These are phyloP conservation scores for Gortyna flavago DNA, from an alignment of 2,888 invertebrate genomes.

Conservation along the genomic window DNA sequence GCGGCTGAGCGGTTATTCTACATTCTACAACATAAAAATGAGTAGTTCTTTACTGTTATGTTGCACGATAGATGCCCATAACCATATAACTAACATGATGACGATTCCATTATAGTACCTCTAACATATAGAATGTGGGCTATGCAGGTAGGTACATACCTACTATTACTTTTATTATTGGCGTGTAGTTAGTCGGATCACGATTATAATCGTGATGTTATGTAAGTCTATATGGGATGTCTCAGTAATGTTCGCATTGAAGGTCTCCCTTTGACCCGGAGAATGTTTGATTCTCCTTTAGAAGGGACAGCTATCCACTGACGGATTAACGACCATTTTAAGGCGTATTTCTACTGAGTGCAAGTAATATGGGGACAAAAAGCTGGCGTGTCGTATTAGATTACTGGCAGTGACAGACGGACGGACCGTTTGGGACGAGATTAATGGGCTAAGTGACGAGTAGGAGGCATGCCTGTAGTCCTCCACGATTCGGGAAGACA, in stretches of 20 bases:
- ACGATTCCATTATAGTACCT: constrained; percentile 11
- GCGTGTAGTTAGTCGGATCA: constrained; percentile 29
- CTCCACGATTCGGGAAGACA: constrained; percentile 76
- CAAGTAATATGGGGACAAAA: constrained; percentile 87
- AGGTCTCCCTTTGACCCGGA: constrained; percentile 73
- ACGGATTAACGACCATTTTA: constrained; percentile 84
- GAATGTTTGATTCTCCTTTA: constrained; percentile 80
- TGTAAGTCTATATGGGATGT: constrained; percentile 58
- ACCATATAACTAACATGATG: neutral
- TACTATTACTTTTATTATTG: constrained; percentile 34
- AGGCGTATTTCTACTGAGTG: constrained; percentile 83
- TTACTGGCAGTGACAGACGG: constrained; percentile 88
- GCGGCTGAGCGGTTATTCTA: constrained; percentile 20
- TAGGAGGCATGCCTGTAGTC: constrained; percentile 80
- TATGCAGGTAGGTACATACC: constrained; percentile 22
- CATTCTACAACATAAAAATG: constrained; percentile 15
- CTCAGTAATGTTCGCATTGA: constrained; percentile 64
- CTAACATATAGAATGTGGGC: constrained; percentile 26
- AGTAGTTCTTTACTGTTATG: constrained; percentile 8
- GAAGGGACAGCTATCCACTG: constrained; percentile 80
- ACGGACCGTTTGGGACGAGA: constrained; percentile 85
- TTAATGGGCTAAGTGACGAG: constrained; percentile 89
- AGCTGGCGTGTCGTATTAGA: constrained; percentile 89
- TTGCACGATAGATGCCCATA: neutral
- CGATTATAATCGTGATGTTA: constrained; percentile 58